A percentile compares a stretch with the other conserved stretches of the same genome.
phyloP scores from a whole-genome alignment of 2,113 vertebrate genomes.

The Psophia crepitans region DNA sequence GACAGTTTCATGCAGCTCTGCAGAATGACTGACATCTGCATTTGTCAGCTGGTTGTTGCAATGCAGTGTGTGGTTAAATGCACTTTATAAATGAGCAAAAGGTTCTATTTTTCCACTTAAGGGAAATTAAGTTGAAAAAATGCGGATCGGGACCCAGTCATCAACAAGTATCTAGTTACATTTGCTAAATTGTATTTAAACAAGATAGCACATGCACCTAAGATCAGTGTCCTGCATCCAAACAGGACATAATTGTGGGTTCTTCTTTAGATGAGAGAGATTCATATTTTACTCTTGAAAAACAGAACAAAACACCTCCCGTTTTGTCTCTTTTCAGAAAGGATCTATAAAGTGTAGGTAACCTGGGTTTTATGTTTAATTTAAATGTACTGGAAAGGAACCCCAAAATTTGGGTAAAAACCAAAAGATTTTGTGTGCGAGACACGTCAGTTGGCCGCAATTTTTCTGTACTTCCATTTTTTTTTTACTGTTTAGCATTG shows the following conservation, averaged over 20 bases:
- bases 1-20: constrained; percentile 60
- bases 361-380: neutral
- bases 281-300: neutral
- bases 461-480: neutral
- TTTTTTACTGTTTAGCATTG: neutral
- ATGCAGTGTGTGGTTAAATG: constrained; percentile 35
- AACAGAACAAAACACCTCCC: neutral
- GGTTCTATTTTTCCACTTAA: neutral
- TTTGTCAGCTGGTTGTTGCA: constrained; percentile 38
- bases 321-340: neutral
- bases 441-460: neutral
- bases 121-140: neutral
- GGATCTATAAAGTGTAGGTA: neutral
- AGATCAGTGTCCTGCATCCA: neutral
- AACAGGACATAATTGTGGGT: neutral
- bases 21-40: constrained; percentile 35
- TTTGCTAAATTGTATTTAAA: neutral
- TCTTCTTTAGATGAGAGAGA: neutral
- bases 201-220: neutral
- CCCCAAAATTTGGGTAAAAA: neutral
- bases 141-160: neutral
- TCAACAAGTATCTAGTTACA: neutral
- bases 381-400: neutral
- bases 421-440: neutral
- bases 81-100: constrained; percentile 55